Evolutionary conservation across 2,797 vertebrate genomes (phyloP), one percentile per base, ranked within the genome.

Genomic region (Falco concolor): DNA sequence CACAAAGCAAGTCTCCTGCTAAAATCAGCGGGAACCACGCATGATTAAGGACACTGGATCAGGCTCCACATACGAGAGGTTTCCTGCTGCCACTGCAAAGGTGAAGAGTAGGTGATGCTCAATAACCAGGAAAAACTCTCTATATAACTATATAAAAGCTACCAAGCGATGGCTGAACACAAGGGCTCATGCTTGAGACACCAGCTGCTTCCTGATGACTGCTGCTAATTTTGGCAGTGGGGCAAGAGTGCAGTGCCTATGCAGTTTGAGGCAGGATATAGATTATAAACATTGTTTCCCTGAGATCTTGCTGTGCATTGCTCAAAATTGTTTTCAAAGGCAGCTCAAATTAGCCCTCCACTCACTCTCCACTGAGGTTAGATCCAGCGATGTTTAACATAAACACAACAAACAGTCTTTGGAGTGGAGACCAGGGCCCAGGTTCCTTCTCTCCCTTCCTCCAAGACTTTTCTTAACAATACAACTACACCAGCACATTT

Each of bases 261-360:
- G 57, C 42, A 64, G 8, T 68, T 86, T 80, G 75, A 85, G 45
- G 84, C 95, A 97, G 95, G 95, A 96, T 96, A 93, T 77, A 89
- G 81, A 83, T 87, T 64, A 69, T 92, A 96, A 96, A 94, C 90
- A 96, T 28, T 61, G 64, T 52, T 94, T 97, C 79, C 89, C 87
- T 78, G 60, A 72, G 72, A 91, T 92, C 93, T 75, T 89, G 87
- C 81, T 83, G 45, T 19, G 34, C 9, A 0, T 64, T 32, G 17
- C 72, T 91, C 53, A 65, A 78, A 87, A 87, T 20, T 91, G 54
- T 73, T 92, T 95, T 87, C 69, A 96, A 97, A 95, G 68, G 59
- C 70, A 42, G 28, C 16, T 59, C 47, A 81, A 79, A 84, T 90
- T 87, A 93, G 91, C 73, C 81, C 64, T 65, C 49, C 60, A 32